A percentile compares a stretch with the other conserved stretches of the same genome.
These are phyloP conservation scores for Oryzias sinensis DNA, from an alignment of 2,797 vertebrate species.

Conservation along the genomic window DNA sequence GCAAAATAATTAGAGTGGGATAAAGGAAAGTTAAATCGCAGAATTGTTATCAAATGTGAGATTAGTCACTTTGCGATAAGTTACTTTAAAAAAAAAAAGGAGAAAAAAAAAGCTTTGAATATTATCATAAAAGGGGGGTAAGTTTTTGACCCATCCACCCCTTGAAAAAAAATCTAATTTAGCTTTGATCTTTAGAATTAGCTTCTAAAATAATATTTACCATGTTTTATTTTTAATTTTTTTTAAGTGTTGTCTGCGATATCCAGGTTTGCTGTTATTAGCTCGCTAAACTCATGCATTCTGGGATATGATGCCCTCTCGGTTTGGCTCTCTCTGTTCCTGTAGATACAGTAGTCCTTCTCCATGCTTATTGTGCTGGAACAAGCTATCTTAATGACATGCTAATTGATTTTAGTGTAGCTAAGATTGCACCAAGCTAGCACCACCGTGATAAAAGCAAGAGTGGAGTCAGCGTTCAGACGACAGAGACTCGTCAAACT, in stretches of 20 bases:
- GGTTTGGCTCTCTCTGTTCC: constrained; percentile 34
- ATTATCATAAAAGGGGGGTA: no score
- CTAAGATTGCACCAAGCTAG: constrained; percentile 71
- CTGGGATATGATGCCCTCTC: constrained; percentile 61
- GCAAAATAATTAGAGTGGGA: not conserved
- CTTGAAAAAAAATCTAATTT: no score
- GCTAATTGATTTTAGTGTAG: constrained; percentile 76
- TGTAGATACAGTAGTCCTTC: constrained; percentile 68
- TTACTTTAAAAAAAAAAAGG: no score
- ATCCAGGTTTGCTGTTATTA: constrained; percentile 15
- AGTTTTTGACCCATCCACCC: no score
- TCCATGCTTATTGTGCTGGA: constrained; percentile 71
- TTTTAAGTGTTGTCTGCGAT: constrained; percentile 14
- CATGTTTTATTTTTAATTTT: not conserved
- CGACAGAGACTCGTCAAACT: constrained; percentile 67
- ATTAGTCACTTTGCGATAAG: constrained; percentile 14
- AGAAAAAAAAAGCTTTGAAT: no score
- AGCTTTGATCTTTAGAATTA: no score
- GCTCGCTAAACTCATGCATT: constrained; percentile 34
- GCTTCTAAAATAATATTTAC: no score
- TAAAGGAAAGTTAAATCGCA: constrained; percentile 14
- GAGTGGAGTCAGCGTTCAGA: constrained; percentile 62
- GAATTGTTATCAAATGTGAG: constrained; percentile 28
- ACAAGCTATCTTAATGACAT: constrained; percentile 75
- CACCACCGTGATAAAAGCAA: constrained; percentile 80